These are phyloP conservation scores for Agonopterix alstromeriana DNA, from an alignment of 2,888 invertebrate genomes.

Conservation along the genomic window DNA sequence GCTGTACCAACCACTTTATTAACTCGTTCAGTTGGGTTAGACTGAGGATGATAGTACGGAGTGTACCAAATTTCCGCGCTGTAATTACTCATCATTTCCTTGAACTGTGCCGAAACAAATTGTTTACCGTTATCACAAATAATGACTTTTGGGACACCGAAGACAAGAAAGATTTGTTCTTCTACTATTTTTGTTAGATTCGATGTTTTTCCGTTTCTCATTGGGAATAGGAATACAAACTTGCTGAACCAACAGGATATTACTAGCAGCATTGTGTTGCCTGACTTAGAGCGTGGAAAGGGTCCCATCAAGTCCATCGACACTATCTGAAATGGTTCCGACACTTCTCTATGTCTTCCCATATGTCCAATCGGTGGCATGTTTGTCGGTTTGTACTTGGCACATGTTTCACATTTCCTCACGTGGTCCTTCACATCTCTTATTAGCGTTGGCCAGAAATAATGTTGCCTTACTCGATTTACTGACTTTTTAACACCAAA, in stretches of 20 bases:
- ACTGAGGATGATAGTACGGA: no score
- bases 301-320: no score
- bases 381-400: slow-evolving; percentile 7
- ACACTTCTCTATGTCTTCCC: no score
- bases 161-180: slow-evolving; percentile 9
- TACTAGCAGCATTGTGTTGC: slow-evolving; percentile 9
- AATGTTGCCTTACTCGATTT: slow-evolving; percentile 2
- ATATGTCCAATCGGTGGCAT: slow-evolving; percentile 1
- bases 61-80: no score
- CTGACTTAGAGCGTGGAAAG: no score
- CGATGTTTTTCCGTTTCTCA: slow-evolving; percentile 7
- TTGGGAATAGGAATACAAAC: slow-evolving; percentile 4
- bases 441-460: slow-evolving; percentile 8
- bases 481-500: slow-evolving; percentile 6
- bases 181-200: slow-evolving; percentile 9
- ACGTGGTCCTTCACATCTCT: slow-evolving; percentile 7
- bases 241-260: slow-evolving; percentile 10
- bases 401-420: slow-evolving; percentile 7
- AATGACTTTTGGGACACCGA: slow-evolving; percentile 8
- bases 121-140: slow-evolving; percentile 17
- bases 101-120: no score
- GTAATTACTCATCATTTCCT: no score
- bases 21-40: no score
- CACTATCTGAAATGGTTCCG: no score
- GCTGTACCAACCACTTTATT: no score